Evolutionary conservation across 2,113 vertebrate genomes (phyloP), one percentile per base, ranked within the genome.

Genomic region (Pterocles orientalis): DNA sequence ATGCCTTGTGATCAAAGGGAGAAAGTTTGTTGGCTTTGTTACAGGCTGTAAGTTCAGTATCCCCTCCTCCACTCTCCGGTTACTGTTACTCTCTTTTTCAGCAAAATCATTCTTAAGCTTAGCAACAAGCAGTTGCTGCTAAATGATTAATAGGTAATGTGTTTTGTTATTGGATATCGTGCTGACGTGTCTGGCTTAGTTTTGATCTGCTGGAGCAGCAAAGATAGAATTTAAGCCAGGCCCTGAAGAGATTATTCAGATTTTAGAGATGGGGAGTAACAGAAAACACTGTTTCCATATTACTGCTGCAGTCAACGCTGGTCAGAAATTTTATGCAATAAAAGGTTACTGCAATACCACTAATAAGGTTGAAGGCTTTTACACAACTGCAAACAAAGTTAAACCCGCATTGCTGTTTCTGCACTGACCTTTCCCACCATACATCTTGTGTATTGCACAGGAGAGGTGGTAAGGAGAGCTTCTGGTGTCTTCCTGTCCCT

Each of bases 11-110:
- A 50, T 92, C 34, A 71, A 86, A 54, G 70, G 33, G 34, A 81
- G 29, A 78, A 78, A 71, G 51, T 86, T 58, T 82, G 41, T 54
- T 91, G 48, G 50, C n/a, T 94, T 92, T 92, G 29, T 89, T 68
- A 65, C 3, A 64, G 23, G 76, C 23, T 82, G 2, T 34, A 47
- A 62, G 43, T 70, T 65, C n/a, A 16, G 15, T 53, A 17, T 79
- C 24, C 20, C 5, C 4, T 51, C 41, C 6, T 71, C 16, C 65
- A 12, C 29, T 12, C 57, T 75, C 11, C 18, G 50, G 28, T 94
- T 64, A 57, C 56, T 51, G 51, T 75, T 47, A 36, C 23, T 69
- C 36, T 36, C 10, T 62, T 80, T 43, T 72, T 58, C 43, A 64
- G 69, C 50, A 86, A 88, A 47, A 16, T 65, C 0, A 20, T 70